Base-by-base conservation (phyloP, 2,888 invertebrate species). In the Anthophora plumipes region DNA sequence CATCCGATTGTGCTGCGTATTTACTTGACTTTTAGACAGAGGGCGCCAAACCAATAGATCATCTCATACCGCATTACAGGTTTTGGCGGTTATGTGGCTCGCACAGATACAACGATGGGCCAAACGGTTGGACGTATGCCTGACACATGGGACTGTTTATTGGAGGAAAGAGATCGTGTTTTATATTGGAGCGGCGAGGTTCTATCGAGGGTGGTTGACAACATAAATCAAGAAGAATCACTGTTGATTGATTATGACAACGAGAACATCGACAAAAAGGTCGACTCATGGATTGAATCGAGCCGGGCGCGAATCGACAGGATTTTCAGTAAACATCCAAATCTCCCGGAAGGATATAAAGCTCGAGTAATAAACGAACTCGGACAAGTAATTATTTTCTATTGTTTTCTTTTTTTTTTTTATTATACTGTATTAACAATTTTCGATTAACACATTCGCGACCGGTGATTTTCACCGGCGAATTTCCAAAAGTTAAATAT, bases 141-240 rank as follows among this genome's bases (percentile, higher is more conserved):
- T 46, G 77, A 88, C 50, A 87, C 85, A n/a, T 88, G 88, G 87
- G 61, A 70, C 5, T 78, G 73, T 63, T 80, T 90, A 54, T 70
- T 88, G 31, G 81, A 88, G 41, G 90, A 90, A 66, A 85, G 61
- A 66, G 81, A 90, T 71, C 86, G 89, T 20, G 85, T 90, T 41
- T 50, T 91, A 12, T 88, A 86, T 25, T 90, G 89, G 89, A 91
- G 91, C 61, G 81, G 85, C 0, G 89, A 90, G 74, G 84, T 91
- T 14, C 61, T 91, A 7, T 88, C 90, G 6, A 81, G 83, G 66
- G 83, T 89, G 1, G 84, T 87, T 17, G 90, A 91, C 57, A 91
- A 89, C 31, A 74, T 91, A 50, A 80, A 71, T 5, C 80, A 81
- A 41, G 91, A 90, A 54, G 85, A 90, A 39, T 85, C 85, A 3